Base-by-base conservation (phyloP, 2,113 vertebrate genomes). In the Calidris pygmaea region DNA sequence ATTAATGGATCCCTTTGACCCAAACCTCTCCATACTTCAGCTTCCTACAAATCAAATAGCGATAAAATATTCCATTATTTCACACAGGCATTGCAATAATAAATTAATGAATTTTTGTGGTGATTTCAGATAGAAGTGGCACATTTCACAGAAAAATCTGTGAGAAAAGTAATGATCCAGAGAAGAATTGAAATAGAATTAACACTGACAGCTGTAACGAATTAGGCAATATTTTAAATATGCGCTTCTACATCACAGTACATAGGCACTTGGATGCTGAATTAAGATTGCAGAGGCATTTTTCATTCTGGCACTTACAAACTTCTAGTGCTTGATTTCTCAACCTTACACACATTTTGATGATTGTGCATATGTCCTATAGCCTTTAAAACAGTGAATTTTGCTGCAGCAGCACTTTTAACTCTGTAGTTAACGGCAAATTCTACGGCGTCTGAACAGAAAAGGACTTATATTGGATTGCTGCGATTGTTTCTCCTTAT, bases 131-230 rank as follows among this genome's bases (percentile, higher is more conserved):
- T 60, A 22, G 43, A 68, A 85, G 43, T 22, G 35, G 84, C 50
- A 77, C 16, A 67, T 94, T 58, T 78, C 30, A n/a, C 3, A 76
- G 58, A 75, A 96, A 92, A 94, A 78, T 60, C 87, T 91, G 55
- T 68, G 50, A 89, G 58, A 79, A 93, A 94, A 55, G 53, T 76
- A 95, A 87, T 83, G 75, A 89, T 85, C 89, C 85, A 96, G 62
- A 68, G 62, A 84, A 90, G 79, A 89, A 81, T 85, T 87, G 85
- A 72, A 90, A 92, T 62, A 74, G 12, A 29, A 27, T 34, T 22
- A 53, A 16, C 22, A n/a, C 43, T 55, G 71, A 43, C 65, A 92
- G 41, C 35, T 76, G 48, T 73, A 95, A 93, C 62, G 48, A 79
- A 93, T 85, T 68, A 82, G 60, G 41, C 26, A 87, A 70, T 81